These are phyloP conservation scores for Porites cylindrica DNA, from an alignment of 92 coral and sea anemone genomes.

Conservation along the genomic window DNA sequence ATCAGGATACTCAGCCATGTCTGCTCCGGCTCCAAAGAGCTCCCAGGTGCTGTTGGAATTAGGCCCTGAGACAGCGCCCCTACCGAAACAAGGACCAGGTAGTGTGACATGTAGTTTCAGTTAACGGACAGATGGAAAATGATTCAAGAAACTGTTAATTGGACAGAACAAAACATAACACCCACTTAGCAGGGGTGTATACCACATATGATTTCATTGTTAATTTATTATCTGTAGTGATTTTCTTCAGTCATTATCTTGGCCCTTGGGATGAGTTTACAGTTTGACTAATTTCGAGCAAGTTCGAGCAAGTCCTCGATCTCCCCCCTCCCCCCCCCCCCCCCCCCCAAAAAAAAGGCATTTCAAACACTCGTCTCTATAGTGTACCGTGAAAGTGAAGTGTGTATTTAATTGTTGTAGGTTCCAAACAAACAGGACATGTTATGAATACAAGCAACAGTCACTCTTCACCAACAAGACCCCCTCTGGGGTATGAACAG, in stretches of 20 bases:
- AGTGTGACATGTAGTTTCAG: neutral
- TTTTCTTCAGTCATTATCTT: no score
- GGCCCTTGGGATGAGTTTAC: no score
- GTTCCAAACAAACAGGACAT: constrained; percentile 22
- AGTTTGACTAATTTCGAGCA: no score
- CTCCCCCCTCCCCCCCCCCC: no score
- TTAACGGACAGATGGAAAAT: neutral
- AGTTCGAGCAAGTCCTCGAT: no score
- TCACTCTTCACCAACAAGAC: constrained; percentile 5
- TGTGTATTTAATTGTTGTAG: neutral
- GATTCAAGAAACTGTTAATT: neutral
- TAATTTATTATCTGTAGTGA: no score
- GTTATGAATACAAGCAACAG: constrained; percentile 15
- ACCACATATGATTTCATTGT: no score
- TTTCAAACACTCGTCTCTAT: no score
- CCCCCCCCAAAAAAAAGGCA: no score
- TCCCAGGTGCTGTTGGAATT: constrained; percentile 62
- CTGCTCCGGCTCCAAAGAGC: constrained; percentile 76
- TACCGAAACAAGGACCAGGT: constrained; percentile 43
- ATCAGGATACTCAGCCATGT: constrained; percentile 83
- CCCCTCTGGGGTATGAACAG: constrained; percentile 23
- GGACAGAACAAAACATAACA: no score
- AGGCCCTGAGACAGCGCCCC: constrained; percentile 65
- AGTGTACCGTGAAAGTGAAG: no score
- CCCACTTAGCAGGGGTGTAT: no score